These are phyloP conservation scores for Struthio camelus DNA, from an alignment of 2,113 vertebrate genomes.

Conservation along the genomic window DNA sequence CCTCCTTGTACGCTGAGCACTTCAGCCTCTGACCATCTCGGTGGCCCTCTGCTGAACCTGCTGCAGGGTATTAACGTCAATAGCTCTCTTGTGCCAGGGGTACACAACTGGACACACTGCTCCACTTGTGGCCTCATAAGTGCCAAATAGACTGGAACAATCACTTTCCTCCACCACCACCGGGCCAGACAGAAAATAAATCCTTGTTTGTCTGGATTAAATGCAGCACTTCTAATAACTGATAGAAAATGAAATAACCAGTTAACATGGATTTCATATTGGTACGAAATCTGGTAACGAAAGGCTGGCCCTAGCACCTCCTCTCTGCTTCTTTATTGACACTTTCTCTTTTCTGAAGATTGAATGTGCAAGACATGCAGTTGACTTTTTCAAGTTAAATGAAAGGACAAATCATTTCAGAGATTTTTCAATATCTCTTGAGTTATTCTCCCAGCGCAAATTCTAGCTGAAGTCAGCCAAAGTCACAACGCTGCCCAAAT, in stretches of 20 bases:
- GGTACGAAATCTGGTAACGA: not conserved
- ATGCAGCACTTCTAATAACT: slow-evolving; percentile 11
- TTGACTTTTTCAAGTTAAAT: not conserved
- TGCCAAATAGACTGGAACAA: not conserved
- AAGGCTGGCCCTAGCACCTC: not conserved
- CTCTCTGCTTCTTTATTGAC: not conserved
- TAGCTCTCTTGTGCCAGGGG: not conserved
- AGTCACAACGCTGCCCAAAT: not conserved
- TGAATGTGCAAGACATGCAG: not conserved
- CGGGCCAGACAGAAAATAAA: not conserved
- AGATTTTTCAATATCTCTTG: not conserved
- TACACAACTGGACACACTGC: not conserved
- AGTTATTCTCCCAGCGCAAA: not conserved
- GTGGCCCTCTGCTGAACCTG: not conserved
- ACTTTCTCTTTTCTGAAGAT: not conserved
- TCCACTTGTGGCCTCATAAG: not conserved
- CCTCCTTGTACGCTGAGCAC: not conserved
- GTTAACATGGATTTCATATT: not conserved
- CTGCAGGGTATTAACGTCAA: not conserved
- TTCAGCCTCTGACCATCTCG: not conserved
- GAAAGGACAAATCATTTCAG: not conserved
- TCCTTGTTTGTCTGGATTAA: slow-evolving; percentile 3
- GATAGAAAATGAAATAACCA: not conserved
- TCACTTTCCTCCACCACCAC: not conserved
- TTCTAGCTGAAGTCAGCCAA: not conserved